phyloP scores from a whole-genome alignment of 2,113 vertebrate species.

The Orientallactaga bullata region DNA sequence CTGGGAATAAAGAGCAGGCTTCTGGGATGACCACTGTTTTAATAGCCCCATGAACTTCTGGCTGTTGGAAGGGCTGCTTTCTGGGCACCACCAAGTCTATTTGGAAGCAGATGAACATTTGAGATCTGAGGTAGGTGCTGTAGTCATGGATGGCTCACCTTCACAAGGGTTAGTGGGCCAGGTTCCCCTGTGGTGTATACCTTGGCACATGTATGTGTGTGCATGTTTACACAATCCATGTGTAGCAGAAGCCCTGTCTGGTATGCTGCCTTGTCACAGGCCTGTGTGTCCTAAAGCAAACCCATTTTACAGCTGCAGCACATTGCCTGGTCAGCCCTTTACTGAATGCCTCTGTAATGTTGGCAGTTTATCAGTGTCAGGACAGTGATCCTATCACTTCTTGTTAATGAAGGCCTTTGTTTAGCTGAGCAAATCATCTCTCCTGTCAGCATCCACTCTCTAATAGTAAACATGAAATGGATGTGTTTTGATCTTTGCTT shows the following conservation, averaged over 20 bases:
- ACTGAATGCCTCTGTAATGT: slow-evolving; percentile 49
- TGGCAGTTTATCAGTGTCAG: slow-evolving; percentile 76
- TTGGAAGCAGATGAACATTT: background rate
- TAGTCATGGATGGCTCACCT: background rate
- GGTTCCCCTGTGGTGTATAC: too few species aligned
- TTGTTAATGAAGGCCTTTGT: slow-evolving; percentile 78
- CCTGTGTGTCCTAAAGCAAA: slow-evolving; percentile 63
- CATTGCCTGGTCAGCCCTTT: slow-evolving; percentile 65
- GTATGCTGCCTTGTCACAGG: slow-evolving; percentile 23
- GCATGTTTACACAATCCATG: background rate
- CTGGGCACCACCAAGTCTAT: background rate
- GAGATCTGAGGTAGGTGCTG: background rate
- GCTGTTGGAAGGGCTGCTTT: background rate
- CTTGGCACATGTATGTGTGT: background rate
- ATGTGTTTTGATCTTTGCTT: slow-evolving; percentile 52
- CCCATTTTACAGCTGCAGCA: slow-evolving; percentile 58
- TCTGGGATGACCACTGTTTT: background rate
- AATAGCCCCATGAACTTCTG: background rate
- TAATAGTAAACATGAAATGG: slow-evolving; percentile 69
- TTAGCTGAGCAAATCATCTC: slow-evolving; percentile 77
- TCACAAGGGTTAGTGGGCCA: background rate
- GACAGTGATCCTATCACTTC: slow-evolving; percentile 80
- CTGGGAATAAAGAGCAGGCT: slow-evolving; percentile 15
- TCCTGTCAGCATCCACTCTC: slow-evolving; percentile 69
- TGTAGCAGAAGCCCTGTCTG: slow-evolving; percentile 52